Evolutionary conservation across 2,113 vertebrate genomes (phyloP).

Genomic region (mouse (Mus musculus)): DNA sequence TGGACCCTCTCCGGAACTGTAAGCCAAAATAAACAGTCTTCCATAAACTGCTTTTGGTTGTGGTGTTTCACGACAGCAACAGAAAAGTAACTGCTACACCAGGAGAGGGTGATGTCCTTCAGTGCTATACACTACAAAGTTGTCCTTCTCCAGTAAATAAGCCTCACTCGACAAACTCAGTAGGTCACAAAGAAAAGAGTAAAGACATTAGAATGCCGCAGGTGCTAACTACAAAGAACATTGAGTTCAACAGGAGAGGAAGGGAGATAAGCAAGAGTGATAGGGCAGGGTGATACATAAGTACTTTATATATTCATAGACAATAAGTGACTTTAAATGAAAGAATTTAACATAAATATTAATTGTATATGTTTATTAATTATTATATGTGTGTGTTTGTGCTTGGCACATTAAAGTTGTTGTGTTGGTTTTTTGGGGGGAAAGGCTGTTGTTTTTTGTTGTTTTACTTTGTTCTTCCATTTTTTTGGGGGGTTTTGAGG

Average conservation of each 20-base stretch:
- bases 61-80: not conserved
- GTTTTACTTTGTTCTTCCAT: too few relatives aligned
- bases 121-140: not conserved
- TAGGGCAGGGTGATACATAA: too few relatives aligned
- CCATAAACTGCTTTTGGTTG: not conserved
- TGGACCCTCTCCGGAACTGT: not conserved
- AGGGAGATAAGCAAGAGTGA: not conserved
- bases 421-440: too few relatives aligned
- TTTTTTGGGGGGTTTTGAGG: too few relatives aligned
- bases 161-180: not conserved
- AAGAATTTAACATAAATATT: not conserved
- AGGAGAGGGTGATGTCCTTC: not conserved
- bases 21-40: not conserved
- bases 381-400: too few relatives aligned
- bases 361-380: too few relatives aligned
- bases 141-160: not conserved
- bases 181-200: not conserved
- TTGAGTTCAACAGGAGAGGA: not conserved
- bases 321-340: not conserved
- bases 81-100: not conserved
- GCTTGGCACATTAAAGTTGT: too few relatives aligned
- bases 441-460: too few relatives aligned
- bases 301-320: not conserved
- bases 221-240: not conserved
- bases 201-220: not conserved